These are phyloP conservation scores for Dipodomys merriami DNA, from an alignment of 2,113 vertebrate species.

Conservation along the genomic window DNA sequence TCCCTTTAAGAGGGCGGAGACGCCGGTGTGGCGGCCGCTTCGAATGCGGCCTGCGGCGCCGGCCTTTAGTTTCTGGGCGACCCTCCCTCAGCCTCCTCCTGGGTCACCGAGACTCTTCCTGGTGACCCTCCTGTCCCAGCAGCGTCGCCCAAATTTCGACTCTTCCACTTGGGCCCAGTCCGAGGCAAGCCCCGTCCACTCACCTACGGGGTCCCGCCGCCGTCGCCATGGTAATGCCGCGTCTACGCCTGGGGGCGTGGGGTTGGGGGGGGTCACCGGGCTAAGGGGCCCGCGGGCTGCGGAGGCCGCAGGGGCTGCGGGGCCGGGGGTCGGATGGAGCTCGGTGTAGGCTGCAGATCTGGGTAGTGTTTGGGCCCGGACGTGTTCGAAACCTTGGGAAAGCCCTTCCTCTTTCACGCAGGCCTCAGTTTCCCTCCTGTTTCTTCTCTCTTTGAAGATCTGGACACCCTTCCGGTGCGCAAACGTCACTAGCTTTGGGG, in stretches of 20 bases:
- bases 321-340: not conserved
- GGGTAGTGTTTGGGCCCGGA: not conserved
- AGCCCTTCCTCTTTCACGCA: not conserved
- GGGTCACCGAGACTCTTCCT: not conserved
- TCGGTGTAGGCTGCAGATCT: not conserved
- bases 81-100: not conserved
- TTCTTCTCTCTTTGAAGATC: not conserved
- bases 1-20: conserved; percentile 79
- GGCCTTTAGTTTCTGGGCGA: not conserved
- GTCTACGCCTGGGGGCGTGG: rapidly evolving
- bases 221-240: conserved; percentile 79
- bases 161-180: not conserved
- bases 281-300: not conserved
- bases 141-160: not conserved
- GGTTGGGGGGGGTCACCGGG: too few species aligned
- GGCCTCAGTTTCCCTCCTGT: conserved; percentile 8
- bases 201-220: not conserved
- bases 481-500: not conserved
- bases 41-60: not conserved
- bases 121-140: too few species aligned
- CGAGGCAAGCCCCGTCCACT: not conserved
- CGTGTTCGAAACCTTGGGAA: not conserved
- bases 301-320: not conserved
- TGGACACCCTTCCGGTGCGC: not conserved
- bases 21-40: conserved; percentile 69